Evolutionary conservation across 2,888 invertebrate species (phyloP).

Genomic region (Scelioninae gen. 2): DNA sequence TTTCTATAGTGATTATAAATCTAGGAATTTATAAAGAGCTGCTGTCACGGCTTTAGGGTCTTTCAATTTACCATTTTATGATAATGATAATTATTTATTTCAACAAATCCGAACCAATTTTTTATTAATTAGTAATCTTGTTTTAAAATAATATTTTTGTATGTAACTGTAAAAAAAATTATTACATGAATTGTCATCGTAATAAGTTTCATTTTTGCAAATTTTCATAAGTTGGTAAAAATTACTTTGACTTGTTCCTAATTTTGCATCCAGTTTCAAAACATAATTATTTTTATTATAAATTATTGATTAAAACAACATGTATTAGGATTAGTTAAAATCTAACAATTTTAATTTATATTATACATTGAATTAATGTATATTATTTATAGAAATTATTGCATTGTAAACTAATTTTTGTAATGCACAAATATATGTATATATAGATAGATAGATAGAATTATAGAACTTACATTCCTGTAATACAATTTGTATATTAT

Average conservation of each 20-base stretch:
- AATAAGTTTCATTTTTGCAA: too few relatives aligned
- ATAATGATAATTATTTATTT: too few relatives aligned
- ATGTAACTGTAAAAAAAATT: too few relatives aligned
- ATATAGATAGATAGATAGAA: too few relatives aligned
- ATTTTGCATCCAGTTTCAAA: constrained; percentile 2
- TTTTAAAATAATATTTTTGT: background rate
- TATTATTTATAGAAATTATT: constrained; percentile 4
- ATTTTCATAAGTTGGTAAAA: background rate
- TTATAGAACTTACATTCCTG: constrained; percentile 16
- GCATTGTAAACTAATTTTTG: constrained; percentile 6
- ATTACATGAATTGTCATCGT: too few relatives aligned
- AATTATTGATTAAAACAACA: too few relatives aligned
- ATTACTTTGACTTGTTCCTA: too few relatives aligned
- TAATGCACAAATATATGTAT: constrained; percentile 28
- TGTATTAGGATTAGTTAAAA: too few relatives aligned
- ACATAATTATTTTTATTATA: constrained; percentile 14
- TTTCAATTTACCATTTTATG: too few relatives aligned
- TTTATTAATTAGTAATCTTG: constrained; percentile 7
- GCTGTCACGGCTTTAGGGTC: too few relatives aligned
- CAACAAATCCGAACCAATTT: background rate
- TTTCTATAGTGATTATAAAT: too few relatives aligned
- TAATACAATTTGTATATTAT: background rate
- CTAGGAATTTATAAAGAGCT: too few relatives aligned
- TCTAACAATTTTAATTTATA: constrained; percentile 19
- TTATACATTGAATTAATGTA: background rate